A percentile compares a stretch with the other conserved stretches of the same genome.
Conservation (phyloP, 2,888 invertebrate genomes). For the Orthosia gracilis region DNA sequence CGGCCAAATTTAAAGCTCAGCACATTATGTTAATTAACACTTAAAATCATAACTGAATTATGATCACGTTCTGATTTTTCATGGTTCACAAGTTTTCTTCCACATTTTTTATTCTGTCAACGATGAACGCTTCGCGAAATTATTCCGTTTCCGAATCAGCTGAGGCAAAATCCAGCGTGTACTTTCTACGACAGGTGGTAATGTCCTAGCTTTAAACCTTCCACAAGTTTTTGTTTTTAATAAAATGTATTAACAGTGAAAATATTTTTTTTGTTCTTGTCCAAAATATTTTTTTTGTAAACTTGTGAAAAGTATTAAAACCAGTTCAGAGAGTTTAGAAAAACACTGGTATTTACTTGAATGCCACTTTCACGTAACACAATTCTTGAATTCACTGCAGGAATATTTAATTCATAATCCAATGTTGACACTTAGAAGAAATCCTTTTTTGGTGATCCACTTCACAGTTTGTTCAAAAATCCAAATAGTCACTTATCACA, state of each 20-base stretch:
- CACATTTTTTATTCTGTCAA: conserved; percentile 44
- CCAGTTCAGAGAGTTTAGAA: conserved; percentile 69
- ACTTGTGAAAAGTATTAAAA: conserved; percentile 72
- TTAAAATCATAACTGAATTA: conserved; percentile 27
- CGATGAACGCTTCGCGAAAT: conserved; percentile 80
- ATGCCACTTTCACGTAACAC: conserved; percentile 80
- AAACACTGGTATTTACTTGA: conserved; percentile 79
- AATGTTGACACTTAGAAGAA: conserved; percentile 82
- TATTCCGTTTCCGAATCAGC: conserved; percentile 79
- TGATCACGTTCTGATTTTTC: conserved; percentile 26
- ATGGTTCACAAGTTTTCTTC: conserved; percentile 52
- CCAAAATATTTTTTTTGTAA: conserved; percentile 48
- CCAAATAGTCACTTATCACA: conserved; percentile 86
- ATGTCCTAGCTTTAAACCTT: conserved; percentile 69
- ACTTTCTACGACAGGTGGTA: conserved; percentile 76
- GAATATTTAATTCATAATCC: conserved; percentile 81
- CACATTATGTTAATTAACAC: conserved; percentile 33
- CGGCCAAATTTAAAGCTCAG: conserved; percentile 23
- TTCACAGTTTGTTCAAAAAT: conserved; percentile 86
- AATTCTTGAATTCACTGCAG: conserved; percentile 76
- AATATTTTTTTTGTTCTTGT: conserved; percentile 21
- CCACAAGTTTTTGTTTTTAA: conserved; percentile 60
- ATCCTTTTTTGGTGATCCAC: conserved; percentile 87
- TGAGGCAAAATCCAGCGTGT: conserved; percentile 79
- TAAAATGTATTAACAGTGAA: not conserved